Evolutionary conservation across 1,140 invertebrate genomes (phyloP).

Genomic region (Drosophila ogumai): DNA sequence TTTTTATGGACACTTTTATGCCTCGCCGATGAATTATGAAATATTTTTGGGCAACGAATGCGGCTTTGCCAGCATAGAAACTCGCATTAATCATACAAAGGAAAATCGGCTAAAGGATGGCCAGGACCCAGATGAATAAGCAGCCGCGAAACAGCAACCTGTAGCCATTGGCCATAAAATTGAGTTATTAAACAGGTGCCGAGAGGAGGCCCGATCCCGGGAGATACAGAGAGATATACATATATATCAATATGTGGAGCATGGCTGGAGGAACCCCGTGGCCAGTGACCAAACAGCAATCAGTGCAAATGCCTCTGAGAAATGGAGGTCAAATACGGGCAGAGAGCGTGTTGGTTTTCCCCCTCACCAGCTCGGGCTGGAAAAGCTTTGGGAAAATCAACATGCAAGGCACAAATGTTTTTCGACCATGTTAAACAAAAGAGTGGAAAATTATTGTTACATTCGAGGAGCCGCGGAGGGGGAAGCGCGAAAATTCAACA

Average conservation of each 20-base stretch:
- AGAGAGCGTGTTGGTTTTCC: constrained; percentile 32
- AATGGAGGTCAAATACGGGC: constrained; percentile 65
- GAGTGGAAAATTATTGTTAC: constrained; percentile 55
- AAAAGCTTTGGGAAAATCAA: constrained; percentile 48
- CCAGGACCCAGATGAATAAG: constrained; percentile 59
- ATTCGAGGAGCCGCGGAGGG: background rate
- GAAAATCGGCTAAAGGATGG: constrained; percentile 59
- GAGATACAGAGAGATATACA: background rate
- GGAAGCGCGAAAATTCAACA: constrained; percentile 58
- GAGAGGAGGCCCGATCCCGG: constrained; percentile 13
- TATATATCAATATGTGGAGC: constrained; percentile 20
- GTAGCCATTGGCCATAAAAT: constrained; percentile 64
- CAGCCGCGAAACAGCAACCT: constrained; percentile 49
- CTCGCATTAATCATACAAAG: constrained; percentile 64
- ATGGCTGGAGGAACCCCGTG: constrained; percentile 21
- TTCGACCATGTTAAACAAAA: constrained; percentile 54
- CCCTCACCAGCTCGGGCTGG: constrained; percentile 6
- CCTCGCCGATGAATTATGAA: constrained; percentile 69
- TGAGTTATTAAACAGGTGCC: constrained; percentile 77
- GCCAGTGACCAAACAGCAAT: constrained; percentile 59
- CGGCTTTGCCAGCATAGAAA: constrained; percentile 34
- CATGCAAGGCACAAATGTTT: constrained; percentile 55
- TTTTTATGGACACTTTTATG: constrained; percentile 73
- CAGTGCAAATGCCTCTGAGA: constrained; percentile 50
- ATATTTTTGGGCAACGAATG: constrained; percentile 60